phyloP scores from a whole-genome alignment of 1,140 invertebrate genomes.

The Nymphalis io region DNA sequence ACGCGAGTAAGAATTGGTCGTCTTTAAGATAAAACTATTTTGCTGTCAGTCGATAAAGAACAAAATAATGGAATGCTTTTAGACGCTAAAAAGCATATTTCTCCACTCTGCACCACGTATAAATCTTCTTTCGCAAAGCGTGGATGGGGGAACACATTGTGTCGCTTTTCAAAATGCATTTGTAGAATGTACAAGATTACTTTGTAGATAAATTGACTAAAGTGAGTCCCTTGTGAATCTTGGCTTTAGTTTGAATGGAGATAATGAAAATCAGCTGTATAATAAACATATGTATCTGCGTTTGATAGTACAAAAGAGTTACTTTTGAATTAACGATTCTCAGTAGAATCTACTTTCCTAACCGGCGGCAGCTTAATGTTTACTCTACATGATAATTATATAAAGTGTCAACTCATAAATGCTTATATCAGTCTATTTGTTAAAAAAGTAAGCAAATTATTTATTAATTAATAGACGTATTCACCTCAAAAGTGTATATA shows the following conservation, averaged over 20 bases:
- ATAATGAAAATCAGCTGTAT: conserved; percentile 31
- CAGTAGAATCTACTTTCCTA: no score
- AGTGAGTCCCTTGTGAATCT: conserved; percentile 11
- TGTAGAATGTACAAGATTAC: conserved; percentile 20
- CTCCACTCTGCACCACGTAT: conserved; percentile 20
- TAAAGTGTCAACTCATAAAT: no score
- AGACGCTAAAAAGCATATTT: conserved; percentile 29
- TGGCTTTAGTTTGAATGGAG: conserved; percentile 2
- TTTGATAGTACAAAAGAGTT: no score
- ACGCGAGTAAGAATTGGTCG: neutral
- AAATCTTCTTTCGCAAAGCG: conserved; percentile 23
- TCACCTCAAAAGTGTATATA: no score
- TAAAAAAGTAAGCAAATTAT: no score
- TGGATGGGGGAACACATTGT: conserved; percentile 20
- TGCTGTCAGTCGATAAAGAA: conserved; percentile 14
- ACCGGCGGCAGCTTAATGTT: no score
- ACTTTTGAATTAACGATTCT: no score
- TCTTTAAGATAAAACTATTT: conserved; percentile 5
- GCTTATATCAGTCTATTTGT: no score
- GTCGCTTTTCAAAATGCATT: conserved; percentile 31
- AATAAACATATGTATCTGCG: no score
- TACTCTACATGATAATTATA: no score
- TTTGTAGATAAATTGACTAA: conserved; percentile 25
- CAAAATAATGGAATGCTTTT: conserved; percentile 24
- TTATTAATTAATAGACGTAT: no score